Base-by-base conservation (phyloP, 2,113 vertebrate genomes). In the Halichoeres trimaculatus region DNA sequence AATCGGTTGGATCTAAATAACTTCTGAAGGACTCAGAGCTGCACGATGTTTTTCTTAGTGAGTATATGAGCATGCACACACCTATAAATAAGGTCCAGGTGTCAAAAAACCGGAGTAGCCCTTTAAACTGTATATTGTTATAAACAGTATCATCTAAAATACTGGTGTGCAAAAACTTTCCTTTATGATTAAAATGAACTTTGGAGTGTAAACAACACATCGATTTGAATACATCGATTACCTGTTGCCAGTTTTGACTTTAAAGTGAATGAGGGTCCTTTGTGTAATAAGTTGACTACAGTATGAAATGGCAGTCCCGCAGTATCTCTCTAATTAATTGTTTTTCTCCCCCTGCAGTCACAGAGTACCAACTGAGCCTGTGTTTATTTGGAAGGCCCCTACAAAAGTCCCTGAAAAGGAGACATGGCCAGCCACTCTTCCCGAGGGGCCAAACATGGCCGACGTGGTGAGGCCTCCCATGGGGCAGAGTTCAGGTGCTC, bases 371-470 rank as follows among this genome's bases (percentile, higher is more conserved):
- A 76, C 74, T 91, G 83, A 91, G 83, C 79, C 43, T 41, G 24
- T 50, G 35, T 85, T 83, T 69, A 60, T 76, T 16, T 89, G 89
- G 68, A 80, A 94, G 94, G 92, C 87, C 85, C 81, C 82, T 34
- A 68, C 89, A 83, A 84, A 88, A 91, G 93, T 92, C 77, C 65
- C 40, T 81, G 56, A 91, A 89, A 86, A 93, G 43, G 20, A 69
- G 50, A 94, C 81, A 98, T 98, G 97, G 96, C 96, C 88, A 95
- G 93, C 90, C 97, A 98, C 92, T 97, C 96, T n/a, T 93, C 95
- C 30, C 92, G 94, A 52, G 94, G 95, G 9, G 94, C 96, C 56
- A 98, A 97, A 94, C 94, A 96, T 62, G 91, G 94, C 83, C 90
- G 93, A 70, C 88, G 93, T 41, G 94, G 92, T 57, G 95, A 97